Evolutionary conservation across 2,888 invertebrate species (phyloP).

Genomic region (Eristalis arbustorum): DNA sequence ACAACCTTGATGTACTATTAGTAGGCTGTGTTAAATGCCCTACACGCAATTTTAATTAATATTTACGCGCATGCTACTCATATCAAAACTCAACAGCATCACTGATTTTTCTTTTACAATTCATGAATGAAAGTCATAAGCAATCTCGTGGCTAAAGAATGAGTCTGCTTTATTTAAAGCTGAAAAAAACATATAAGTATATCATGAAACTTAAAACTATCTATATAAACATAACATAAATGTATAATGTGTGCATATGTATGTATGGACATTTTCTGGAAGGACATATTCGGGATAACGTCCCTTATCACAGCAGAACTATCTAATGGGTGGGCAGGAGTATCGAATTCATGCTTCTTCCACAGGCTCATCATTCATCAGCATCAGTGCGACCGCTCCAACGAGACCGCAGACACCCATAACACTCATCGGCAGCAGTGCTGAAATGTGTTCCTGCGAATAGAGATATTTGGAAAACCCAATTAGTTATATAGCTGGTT

Average conservation of each 20-base stretch:
- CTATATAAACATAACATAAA: neutral
- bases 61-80: too few species aligned
- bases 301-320: slow-evolving; percentile 63
- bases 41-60: neutral
- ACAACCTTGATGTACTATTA: neutral
- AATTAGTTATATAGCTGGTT: neutral
- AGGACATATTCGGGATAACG: slow-evolving; percentile 30
- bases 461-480: slow-evolving; percentile 33
- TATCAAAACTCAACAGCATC: too few species aligned
- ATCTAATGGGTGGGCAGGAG: neutral
- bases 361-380: slow-evolving; percentile 80
- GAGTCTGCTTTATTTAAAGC: neutral
- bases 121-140: neutral
- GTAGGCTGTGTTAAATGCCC: neutral
- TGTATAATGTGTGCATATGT: neutral
- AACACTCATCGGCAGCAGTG: slow-evolving; percentile 81
- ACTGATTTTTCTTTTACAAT: neutral
- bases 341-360: slow-evolving; percentile 20
- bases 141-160: neutral
- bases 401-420: slow-evolving; percentile 81
- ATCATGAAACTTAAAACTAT: neutral
- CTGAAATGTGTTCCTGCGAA: slow-evolving; percentile 80
- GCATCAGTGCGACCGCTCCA: slow-evolving; percentile 81
- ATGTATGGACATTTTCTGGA: slow-evolving; percentile 22
- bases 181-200: neutral